Evolutionary conservation across 2,797 vertebrate species (phyloP), one percentile per base, ranked within the genome.

Genomic region (Lithobates pipiens): DNA sequence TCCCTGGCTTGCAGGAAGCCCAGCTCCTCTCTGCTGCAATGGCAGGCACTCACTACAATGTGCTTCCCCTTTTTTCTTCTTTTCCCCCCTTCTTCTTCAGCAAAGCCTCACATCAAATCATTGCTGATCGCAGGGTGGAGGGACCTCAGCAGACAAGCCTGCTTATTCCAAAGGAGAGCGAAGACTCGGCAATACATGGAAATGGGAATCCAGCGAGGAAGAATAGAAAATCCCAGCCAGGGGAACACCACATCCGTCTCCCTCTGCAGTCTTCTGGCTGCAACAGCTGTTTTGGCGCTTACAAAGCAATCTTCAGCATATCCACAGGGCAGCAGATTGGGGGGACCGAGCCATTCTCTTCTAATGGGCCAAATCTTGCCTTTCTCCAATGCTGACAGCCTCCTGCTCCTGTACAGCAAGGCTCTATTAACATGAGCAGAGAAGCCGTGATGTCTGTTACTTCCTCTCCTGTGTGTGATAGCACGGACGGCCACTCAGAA

Each of bases 401-500:
- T 78, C 10, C 18, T 68, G 54, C 61, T 32, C 36, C 63, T 83
- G 73, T 50, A 36, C 34, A 36, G 72, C 57, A 61, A 71, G 68
- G 68, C 25, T 76, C 50, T 27, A 27, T 73, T n/a, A 76, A 44
- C 83, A 70, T 74, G 50, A 77, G 39, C 77, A 42, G 82, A 85
- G 73, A 68, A 69, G 75, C 86, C 21, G 77, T 46, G 44, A 46
- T 46, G 44, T 46, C 44, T 46, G 90, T 89, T 86, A 95, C 95
- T 96, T 96, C 95, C 95, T 96, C 94, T 87, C 86, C 91, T 90
- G 90, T 93, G 93, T 90, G 79, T 63, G 80, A 77, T 65, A 77
- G 80, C 73, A 63, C 86, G 90, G 85, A 86, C 70, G 83, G 89
- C 78, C 11, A 80, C 80, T n/a, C 1, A 72, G 10, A 95, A 95